These are phyloP conservation scores for Uromys caudimaculatus DNA, from an alignment of 2,797 vertebrate species.

Conservation along the genomic window DNA sequence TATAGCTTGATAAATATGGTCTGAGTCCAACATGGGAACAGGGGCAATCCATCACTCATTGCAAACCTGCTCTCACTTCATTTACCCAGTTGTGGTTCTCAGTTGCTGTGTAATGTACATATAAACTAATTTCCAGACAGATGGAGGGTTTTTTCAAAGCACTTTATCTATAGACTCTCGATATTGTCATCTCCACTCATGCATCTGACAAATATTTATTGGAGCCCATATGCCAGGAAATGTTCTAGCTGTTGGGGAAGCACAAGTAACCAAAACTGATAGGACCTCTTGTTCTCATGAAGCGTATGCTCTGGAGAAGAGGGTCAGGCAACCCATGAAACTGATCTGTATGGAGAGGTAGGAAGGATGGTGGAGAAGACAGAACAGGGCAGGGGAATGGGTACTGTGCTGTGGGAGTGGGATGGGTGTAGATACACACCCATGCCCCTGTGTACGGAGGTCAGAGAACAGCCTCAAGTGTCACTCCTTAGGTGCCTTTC, in stretches of 20 bases:
- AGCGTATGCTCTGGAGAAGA: neutral
- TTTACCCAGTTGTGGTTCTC: slow-evolving; percentile 39
- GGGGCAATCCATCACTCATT: neutral
- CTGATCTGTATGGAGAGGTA: neutral
- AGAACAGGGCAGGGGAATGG: neutral
- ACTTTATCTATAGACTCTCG: slow-evolving; percentile 34
- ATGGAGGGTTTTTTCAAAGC: slow-evolving; percentile 49
- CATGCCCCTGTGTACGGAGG: neutral
- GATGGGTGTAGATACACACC: neutral
- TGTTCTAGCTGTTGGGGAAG: neutral
- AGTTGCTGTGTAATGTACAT: slow-evolving; percentile 12
- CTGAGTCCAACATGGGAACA: neutral
- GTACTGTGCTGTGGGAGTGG: too few species aligned
- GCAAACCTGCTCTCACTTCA: slow-evolving; percentile 42
- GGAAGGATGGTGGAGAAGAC: neutral
- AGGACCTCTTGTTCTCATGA: neutral
- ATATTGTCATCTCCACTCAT: neutral
- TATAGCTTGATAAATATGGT: neutral
- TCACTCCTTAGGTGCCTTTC: neutral
- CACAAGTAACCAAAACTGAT: neutral
- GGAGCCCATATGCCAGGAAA: neutral
- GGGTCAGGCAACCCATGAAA: neutral
- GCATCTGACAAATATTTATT: slow-evolving; percentile 45
- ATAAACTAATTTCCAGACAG: slow-evolving; percentile 15
- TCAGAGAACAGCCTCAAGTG: neutral